Conservation (phyloP, 2,888 invertebrate genomes). For the Mesodorylaimus sp. region DNA sequence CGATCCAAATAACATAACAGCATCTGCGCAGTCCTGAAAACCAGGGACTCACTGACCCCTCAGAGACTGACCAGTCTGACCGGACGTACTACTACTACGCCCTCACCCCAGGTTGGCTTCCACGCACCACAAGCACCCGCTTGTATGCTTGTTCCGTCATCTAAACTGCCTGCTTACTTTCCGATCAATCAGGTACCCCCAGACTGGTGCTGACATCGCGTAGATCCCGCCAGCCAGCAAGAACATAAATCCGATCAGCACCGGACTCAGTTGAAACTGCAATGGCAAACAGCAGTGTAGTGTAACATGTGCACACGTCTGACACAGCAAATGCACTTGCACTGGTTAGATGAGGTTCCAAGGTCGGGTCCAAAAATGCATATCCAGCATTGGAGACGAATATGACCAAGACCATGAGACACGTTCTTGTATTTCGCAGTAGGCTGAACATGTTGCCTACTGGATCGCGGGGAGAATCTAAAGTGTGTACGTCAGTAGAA, state of each 20-base stretch:
- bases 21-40: constrained; percentile 7
- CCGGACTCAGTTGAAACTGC: constrained; percentile 25
- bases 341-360: constrained; percentile 64
- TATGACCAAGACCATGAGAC: constrained; percentile 18
- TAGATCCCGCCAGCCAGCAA: constrained; percentile 26
- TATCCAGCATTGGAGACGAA: constrained; percentile 27
- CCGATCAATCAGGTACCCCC: constrained; percentile 24
- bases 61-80: too few relatives aligned
- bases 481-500: not conserved
- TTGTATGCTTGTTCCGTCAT: not conserved
- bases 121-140: not conserved
- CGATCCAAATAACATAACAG: constrained; percentile 25
- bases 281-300: constrained; percentile 12
- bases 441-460: constrained; percentile 10
- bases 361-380: constrained; percentile 60
- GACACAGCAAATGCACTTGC: too few relatives aligned
- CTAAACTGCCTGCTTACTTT: not conserved
- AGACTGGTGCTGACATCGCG: constrained; percentile 22
- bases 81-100: too few relatives aligned
- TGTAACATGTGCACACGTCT: too few relatives aligned
- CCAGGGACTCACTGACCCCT: too few relatives aligned
- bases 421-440: constrained; percentile 17
- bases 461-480: not conserved
- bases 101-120: too few relatives aligned
- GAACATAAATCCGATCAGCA: constrained; percentile 27